A percentile compares a stretch with the other conserved stretches of the same genome.
Conservation (phyloP, 2,797 vertebrate genomes). For the Caiman crocodilus region DNA sequence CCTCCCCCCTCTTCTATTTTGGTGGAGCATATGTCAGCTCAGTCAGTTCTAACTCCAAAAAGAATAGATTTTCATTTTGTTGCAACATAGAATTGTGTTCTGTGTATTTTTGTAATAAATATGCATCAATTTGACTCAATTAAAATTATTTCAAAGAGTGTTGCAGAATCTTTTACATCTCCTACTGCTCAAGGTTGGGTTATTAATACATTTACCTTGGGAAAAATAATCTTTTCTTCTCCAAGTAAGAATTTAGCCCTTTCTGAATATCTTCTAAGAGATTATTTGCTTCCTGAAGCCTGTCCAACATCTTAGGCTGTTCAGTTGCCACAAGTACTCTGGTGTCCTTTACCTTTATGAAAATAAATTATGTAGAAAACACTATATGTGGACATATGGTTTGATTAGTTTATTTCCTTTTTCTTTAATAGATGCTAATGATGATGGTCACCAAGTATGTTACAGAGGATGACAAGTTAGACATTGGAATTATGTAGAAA, state of each 20-base stretch:
- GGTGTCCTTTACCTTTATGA: conserved; percentile 87
- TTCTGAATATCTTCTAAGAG: conserved; percentile 93
- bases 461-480: background rate
- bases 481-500: background rate
- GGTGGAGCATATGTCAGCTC: background rate
- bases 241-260: conserved; percentile 92
- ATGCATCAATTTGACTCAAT: background rate
- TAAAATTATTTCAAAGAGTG: background rate
- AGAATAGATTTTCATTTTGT: background rate
- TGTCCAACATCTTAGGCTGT: conserved; percentile 89
- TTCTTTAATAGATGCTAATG: background rate
- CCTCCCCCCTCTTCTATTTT: background rate
- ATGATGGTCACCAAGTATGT: background rate
- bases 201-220: conserved; percentile 85
- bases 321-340: conserved; percentile 88
- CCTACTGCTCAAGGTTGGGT: background rate
- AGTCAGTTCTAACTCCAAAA: background rate
- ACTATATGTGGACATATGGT: background rate
- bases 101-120: background rate
- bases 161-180: background rate
- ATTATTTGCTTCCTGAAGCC: conserved; percentile 88
- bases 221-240: conserved; percentile 94
- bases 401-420: background rate
- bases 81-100: background rate
- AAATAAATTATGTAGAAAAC: background rate